phyloP scores from a whole-genome alignment of 2,797 vertebrate species.

The Chiloscyllium punctatum region DNA sequence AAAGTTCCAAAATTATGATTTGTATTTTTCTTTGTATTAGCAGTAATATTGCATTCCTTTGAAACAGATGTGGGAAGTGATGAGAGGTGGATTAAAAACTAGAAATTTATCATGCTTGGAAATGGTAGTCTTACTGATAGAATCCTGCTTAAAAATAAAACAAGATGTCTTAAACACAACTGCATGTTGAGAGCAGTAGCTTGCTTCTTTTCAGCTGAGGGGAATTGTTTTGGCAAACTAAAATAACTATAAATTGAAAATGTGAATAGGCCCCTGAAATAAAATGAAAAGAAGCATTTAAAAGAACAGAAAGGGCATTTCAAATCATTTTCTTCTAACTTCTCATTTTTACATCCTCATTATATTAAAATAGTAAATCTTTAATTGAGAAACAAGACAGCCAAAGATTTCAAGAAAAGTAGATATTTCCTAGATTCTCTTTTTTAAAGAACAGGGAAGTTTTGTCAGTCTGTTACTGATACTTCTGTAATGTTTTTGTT shows the following conservation, averaged over 20 bases:
- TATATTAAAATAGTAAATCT: background rate
- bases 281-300: background rate
- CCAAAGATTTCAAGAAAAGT: background rate
- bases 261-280: background rate
- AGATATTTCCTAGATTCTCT: background rate
- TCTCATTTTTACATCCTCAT: background rate
- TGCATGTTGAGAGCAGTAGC: background rate
- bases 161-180: background rate
- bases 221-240: background rate
- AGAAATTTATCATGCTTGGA: background rate
- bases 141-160: background rate
- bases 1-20: background rate
- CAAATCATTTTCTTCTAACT: background rate
- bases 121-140: background rate
- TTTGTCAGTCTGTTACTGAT: background rate
- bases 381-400: background rate
- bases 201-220: slow-evolving; percentile 25
- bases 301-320: background rate
- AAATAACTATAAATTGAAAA: background rate
- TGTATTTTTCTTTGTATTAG: background rate
- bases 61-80: background rate
- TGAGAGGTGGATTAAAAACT: background rate
- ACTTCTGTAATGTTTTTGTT: background rate
- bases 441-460: background rate
- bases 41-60: background rate